Conservation (phyloP, 2,888 invertebrate genomes). For the Hemistola chrysoprasaria region DNA sequence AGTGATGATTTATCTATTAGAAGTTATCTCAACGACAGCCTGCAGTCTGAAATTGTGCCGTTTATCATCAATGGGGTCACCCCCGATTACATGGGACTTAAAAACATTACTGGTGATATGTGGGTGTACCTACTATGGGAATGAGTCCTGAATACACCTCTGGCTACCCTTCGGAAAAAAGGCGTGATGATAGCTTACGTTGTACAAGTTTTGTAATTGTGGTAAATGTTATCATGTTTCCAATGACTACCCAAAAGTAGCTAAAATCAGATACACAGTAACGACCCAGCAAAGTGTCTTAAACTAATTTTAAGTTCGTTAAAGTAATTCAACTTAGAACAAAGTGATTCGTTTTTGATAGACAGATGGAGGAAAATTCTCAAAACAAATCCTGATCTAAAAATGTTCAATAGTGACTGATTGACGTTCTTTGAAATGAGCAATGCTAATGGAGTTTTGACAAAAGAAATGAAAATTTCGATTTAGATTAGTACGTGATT, state of each 20-base stretch:
- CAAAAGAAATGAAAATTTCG: slow-evolving; percentile 13
- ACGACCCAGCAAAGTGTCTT: slow-evolving; percentile 26
- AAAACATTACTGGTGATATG: no score
- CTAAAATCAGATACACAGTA: slow-evolving; percentile 12
- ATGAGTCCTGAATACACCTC: no score
- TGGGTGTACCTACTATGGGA: no score
- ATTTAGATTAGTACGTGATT: slow-evolving; percentile 11
- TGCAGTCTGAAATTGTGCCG: no score
- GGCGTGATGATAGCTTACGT: no score
- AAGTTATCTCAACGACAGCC: no score
- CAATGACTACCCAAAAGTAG: slow-evolving; percentile 10
- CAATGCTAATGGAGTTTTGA: slow-evolving; percentile 10
- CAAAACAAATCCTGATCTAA: slow-evolving; percentile 28
- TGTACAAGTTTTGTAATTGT: no score
- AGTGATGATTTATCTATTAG: no score
- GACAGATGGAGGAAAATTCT: slow-evolving; percentile 24
- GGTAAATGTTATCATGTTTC: no score
- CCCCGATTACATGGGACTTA: no score
- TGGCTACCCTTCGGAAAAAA: no score
- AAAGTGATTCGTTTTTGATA: slow-evolving; percentile 28
- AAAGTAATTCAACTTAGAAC: slow-evolving; percentile 36
- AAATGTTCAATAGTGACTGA: slow-evolving; percentile 26
- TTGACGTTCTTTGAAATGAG: slow-evolving; percentile 21
- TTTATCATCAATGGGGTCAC: no score
- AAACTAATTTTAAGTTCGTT: slow-evolving; percentile 34